Conservation (phyloP, 2,888 invertebrate species). For the Geotrupes spiniger region DNA sequence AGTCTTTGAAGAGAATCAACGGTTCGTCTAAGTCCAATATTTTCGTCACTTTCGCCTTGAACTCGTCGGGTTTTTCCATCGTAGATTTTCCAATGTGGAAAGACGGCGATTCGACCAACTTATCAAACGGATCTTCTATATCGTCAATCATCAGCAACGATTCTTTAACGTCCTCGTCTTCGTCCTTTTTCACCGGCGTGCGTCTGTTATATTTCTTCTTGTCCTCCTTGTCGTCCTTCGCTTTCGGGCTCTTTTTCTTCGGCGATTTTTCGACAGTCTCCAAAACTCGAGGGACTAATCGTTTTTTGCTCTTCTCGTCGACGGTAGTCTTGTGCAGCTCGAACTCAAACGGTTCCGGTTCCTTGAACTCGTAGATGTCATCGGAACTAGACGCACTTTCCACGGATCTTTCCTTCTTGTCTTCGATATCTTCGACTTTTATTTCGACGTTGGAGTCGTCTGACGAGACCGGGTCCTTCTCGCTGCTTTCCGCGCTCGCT, state of each 20-base stretch:
- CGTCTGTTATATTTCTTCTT: slow-evolving; percentile 33
- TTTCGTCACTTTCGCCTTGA: slow-evolving; percentile 32
- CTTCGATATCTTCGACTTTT: slow-evolving; percentile 32
- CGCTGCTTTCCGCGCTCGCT: slow-evolving; percentile 26
- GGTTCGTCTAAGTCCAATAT: slow-evolving; percentile 44
- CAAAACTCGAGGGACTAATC: slow-evolving; percentile 43
- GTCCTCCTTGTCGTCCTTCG: slow-evolving; percentile 32
- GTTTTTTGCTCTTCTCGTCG: slow-evolving; percentile 45
- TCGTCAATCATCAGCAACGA: slow-evolving; percentile 32
- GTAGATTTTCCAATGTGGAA: slow-evolving; percentile 52
- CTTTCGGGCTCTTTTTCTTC: slow-evolving; percentile 38
- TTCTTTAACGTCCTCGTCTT: slow-evolving; percentile 41
- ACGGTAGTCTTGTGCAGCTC: slow-evolving; percentile 58
- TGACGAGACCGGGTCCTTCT: slow-evolving; percentile 40
- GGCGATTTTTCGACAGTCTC: slow-evolving; percentile 46
- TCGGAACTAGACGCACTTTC: slow-evolving; percentile 42
- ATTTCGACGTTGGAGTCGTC: slow-evolving; percentile 35
- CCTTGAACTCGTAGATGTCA: slow-evolving; percentile 86
- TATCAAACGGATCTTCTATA: slow-evolving; percentile 53
- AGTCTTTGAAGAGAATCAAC: slow-evolving; percentile 48
- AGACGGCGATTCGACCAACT: slow-evolving; percentile 52
- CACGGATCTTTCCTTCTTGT: slow-evolving; percentile 33
- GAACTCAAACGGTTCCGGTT: slow-evolving; percentile 84
- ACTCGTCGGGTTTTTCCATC: slow-evolving; percentile 30
- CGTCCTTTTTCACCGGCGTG: slow-evolving; percentile 30